Percentiles rank a stretch among this genome's conserved stretches.
These are phyloP conservation scores for Mantis religiosa DNA, from an alignment of 2,888 invertebrate genomes.

Conservation along the genomic window DNA sequence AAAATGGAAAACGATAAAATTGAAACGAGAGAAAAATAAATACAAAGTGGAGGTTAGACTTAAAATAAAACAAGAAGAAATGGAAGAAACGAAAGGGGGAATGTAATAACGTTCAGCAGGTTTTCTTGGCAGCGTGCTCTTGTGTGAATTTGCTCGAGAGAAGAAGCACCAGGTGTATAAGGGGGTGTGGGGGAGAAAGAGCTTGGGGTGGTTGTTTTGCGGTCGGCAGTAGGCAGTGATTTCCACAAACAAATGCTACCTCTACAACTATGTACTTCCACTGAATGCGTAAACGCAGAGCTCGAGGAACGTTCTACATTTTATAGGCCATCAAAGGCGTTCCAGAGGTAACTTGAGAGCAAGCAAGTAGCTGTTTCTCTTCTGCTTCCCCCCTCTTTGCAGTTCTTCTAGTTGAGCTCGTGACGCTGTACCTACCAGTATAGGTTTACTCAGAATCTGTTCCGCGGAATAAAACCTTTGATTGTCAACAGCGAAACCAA, in stretches of 20 bases:
- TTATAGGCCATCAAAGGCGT: slow-evolving; percentile 17
- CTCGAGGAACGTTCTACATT: background rate
- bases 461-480: background rate
- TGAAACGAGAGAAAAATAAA: background rate
- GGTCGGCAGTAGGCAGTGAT: background rate
- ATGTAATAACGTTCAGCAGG: background rate
- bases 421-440: background rate
- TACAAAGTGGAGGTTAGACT: background rate
- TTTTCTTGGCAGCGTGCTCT: background rate
- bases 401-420: background rate
- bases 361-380: slow-evolving; percentile 1
- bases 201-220: background rate
- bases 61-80: background rate
- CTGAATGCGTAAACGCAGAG: background rate
- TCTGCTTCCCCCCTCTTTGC: background rate
- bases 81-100: background rate
- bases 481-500: background rate
- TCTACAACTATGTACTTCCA: background rate
- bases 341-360: slow-evolving; percentile 7
- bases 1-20: background rate
- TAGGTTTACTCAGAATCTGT: background rate
- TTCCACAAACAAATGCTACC: background rate
- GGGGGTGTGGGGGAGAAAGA: background rate
- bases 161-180: background rate
- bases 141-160: background rate